phyloP scores from a whole-genome alignment of 23 tunicate genomes.

The Ascidia mentula region DNA sequence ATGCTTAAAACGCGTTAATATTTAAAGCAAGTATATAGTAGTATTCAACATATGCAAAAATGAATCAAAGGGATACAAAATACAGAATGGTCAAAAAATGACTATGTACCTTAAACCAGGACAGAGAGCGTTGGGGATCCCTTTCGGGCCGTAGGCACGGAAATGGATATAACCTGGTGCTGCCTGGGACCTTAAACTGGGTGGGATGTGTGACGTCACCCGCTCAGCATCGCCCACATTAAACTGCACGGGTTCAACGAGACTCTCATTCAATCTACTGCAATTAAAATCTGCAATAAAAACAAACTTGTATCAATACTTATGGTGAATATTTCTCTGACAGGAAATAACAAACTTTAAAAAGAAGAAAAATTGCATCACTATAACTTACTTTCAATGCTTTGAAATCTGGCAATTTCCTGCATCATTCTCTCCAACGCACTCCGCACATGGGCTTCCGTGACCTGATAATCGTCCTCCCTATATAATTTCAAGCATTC shows the following conservation, averaged over 20 bases:
- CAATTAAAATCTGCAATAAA: constrained; percentile 67
- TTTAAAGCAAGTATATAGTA: too few species aligned
- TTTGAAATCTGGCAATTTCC: background rate
- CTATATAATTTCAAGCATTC: too few species aligned
- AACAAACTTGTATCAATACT: background rate
- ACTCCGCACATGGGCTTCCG: constrained; percentile 21
- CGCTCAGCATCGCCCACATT: constrained; percentile 23
- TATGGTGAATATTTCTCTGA: background rate
- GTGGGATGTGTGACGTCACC: constrained; percentile 48
- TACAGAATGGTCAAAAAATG: too few species aligned
- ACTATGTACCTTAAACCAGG: constrained; percentile 79
- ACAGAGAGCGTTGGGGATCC: constrained; percentile 80
- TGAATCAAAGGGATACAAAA: too few species aligned
- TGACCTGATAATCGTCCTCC: constrained; percentile 43
- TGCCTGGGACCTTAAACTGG: constrained; percentile 8
- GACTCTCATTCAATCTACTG: constrained; percentile 55
- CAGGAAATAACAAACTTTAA: background rate
- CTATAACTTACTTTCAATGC: constrained; percentile 13
- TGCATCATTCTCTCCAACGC: constrained; percentile 48
- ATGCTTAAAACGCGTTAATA: background rate
- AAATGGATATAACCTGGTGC: constrained; percentile 79
- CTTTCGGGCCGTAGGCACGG: constrained; percentile 57
- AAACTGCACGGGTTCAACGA: constrained; percentile 56
- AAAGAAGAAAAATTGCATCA: background rate
- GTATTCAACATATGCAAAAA: too few species aligned